phyloP scores from a whole-genome alignment of 92 coral and sea anemone genomes.

The Umimayanthus kanabou region DNA sequence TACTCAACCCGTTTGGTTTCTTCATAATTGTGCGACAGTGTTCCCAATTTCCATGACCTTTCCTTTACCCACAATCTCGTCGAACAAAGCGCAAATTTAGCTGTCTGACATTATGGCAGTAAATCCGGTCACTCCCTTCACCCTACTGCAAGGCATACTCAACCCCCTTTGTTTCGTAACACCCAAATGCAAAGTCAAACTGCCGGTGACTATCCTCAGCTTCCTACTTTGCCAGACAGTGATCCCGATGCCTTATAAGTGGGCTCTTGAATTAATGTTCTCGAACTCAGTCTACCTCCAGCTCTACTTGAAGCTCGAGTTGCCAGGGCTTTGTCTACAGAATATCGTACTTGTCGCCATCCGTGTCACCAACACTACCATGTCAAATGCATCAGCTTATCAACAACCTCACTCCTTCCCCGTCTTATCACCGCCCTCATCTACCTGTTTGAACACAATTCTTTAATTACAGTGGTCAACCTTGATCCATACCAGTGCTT shows the following conservation, averaged over 20 bases:
- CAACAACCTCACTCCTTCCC: conserved; percentile 7
- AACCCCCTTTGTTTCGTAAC: conserved; percentile 16
- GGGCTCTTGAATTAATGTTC: conserved; percentile 4
- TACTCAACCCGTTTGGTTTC: conserved; percentile 20
- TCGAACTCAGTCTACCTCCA: background rate
- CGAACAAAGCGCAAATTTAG: conserved; percentile 11
- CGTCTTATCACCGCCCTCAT: background rate
- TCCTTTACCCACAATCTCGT: conserved; percentile 4
- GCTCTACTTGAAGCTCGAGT: conserved; percentile 12
- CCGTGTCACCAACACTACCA: too few species aligned
- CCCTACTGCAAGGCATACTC: conserved; percentile 21
- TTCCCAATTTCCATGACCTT: background rate
- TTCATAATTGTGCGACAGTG: background rate
- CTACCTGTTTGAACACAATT: background rate
- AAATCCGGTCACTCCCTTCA: conserved; percentile 30
- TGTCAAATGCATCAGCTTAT: background rate
- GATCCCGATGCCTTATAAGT: conserved; percentile 23
- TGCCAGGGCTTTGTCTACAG: conserved; percentile 10
- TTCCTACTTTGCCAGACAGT: too few species aligned
- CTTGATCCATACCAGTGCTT: too few species aligned
- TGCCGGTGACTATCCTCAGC: conserved; percentile 21
- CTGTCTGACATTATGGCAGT: too few species aligned
- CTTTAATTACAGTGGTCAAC: background rate
- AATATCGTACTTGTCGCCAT: too few species aligned
- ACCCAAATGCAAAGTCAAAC: background rate